phyloP scores from a whole-genome alignment of 2,888 invertebrate genomes.

The Ptychoptera contaminata region DNA sequence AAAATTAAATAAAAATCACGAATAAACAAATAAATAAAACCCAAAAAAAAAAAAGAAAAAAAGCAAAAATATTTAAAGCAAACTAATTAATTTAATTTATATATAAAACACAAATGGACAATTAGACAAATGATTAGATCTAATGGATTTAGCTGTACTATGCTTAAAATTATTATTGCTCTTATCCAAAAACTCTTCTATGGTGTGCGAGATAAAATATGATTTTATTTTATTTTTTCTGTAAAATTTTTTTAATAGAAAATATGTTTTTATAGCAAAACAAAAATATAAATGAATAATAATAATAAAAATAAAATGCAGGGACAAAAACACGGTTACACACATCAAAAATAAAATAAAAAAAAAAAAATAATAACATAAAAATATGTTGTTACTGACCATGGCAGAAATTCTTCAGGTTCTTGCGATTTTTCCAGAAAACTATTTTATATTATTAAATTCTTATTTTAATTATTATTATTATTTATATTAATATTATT shows the following conservation, averaged over 20 bases:
- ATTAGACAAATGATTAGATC: background rate
- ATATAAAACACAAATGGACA: background rate
- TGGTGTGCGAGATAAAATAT: too few species aligned
- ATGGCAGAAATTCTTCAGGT: slow-evolving; percentile 62
- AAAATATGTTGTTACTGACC: slow-evolving; percentile 44
- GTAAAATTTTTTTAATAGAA: too few species aligned
- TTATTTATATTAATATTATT: too few species aligned
- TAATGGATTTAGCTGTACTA: background rate
- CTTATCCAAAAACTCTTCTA: too few species aligned
- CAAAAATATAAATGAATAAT: background rate
- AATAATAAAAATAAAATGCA: background rate
- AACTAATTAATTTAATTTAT: too few species aligned
- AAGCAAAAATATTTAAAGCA: too few species aligned
- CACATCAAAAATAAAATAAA: background rate
- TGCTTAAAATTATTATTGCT: background rate
- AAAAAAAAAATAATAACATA: slow-evolving; percentile 4
- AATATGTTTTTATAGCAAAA: too few species aligned
- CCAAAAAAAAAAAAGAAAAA: too few species aligned
- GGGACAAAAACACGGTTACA: background rate
- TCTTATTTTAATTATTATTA: too few species aligned
- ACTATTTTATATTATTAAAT: slow-evolving; percentile 27
- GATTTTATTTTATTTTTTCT: too few species aligned
- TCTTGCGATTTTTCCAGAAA: slow-evolving; percentile 62
- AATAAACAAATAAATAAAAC: too few species aligned
- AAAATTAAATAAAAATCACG: too few species aligned